Conservation (phyloP, 2,113 vertebrate species). For the Mastomys coucha region DNA sequence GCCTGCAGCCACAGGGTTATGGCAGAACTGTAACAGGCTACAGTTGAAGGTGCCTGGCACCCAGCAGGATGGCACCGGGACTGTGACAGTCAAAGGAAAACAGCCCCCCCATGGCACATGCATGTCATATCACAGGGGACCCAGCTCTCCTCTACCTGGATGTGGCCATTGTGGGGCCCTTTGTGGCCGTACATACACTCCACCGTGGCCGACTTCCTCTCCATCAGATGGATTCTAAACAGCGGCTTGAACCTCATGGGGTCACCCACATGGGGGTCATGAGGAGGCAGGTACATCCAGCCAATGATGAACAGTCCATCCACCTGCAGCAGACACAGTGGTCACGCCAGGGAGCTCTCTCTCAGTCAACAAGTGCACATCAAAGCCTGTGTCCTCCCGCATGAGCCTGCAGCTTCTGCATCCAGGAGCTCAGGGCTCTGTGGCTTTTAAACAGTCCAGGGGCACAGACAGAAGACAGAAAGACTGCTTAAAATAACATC, state of each 20-base stretch:
- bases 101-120: not conserved
- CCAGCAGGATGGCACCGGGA: not conserved
- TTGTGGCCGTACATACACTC: constrained; percentile 99
- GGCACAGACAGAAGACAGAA: accelerated
- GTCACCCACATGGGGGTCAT: constrained; percentile 97
- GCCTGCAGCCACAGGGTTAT: not conserved
- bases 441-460: not conserved
- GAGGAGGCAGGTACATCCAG: constrained; percentile 99
- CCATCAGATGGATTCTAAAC: constrained; percentile 96
- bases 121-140: not conserved
- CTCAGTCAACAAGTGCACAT: not conserved
- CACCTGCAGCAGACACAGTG: constrained; percentile 86
- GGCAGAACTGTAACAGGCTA: not conserved
- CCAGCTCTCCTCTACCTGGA: constrained; percentile 90
- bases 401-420: accelerated
- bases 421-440: not conserved
- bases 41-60: not conserved
- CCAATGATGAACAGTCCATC: constrained; percentile 97
- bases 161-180: constrained; percentile 96
- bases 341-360: not conserved
- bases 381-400: not conserved
- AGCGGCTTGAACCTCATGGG: constrained; percentile 97
- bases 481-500: not conserved
- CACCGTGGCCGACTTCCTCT: constrained; percentile 93
- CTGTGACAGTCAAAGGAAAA: accelerated